phyloP scores from a whole-genome alignment of 2,888 invertebrate species.

The Neuroscelio doddi region DNA sequence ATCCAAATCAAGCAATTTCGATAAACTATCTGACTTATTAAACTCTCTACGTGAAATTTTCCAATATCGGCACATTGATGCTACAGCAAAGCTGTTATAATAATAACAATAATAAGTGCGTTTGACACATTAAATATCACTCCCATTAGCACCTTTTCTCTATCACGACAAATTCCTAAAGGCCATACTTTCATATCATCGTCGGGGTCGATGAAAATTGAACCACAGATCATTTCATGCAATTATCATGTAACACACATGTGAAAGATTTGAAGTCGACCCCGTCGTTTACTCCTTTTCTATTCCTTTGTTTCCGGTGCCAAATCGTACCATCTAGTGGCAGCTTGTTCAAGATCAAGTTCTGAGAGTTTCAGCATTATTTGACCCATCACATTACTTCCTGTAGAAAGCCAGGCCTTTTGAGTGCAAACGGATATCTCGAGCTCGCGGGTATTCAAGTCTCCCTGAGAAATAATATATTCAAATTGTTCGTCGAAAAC shows the following conservation, averaged over 20 bases:
- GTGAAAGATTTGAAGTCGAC: slow-evolving; percentile 46
- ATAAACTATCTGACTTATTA: too few species aligned
- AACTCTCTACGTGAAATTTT: too few species aligned
- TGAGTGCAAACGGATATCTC: slow-evolving; percentile 92
- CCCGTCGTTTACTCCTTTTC: slow-evolving; percentile 51
- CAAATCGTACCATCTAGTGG: slow-evolving; percentile 83
- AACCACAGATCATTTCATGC: too few species aligned
- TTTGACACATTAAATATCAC: slow-evolving; percentile 27
- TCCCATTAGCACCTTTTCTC: slow-evolving; percentile 6
- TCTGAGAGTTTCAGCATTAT: slow-evolving; percentile 80
- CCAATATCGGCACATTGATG: too few species aligned
- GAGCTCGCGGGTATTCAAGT: slow-evolving; percentile 83
- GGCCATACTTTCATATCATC: too few species aligned
- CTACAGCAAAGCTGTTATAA: too few species aligned
- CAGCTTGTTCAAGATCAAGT: slow-evolving; percentile 79
- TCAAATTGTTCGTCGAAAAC: slow-evolving; percentile 94
- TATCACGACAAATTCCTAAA: too few species aligned
- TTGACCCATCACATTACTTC: slow-evolving; percentile 89
- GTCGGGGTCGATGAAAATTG: too few species aligned
- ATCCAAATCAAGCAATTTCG: too few species aligned
- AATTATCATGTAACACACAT: slow-evolving; percentile 38
- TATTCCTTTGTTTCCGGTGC: slow-evolving; percentile 74
- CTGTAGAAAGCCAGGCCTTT: slow-evolving; percentile 86
- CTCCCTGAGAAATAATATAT: slow-evolving; percentile 87
- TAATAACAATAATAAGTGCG: background rate